Evolutionary conservation across 2,888 invertebrate species (phyloP).

Genomic region (Tridacna crocea): DNA sequence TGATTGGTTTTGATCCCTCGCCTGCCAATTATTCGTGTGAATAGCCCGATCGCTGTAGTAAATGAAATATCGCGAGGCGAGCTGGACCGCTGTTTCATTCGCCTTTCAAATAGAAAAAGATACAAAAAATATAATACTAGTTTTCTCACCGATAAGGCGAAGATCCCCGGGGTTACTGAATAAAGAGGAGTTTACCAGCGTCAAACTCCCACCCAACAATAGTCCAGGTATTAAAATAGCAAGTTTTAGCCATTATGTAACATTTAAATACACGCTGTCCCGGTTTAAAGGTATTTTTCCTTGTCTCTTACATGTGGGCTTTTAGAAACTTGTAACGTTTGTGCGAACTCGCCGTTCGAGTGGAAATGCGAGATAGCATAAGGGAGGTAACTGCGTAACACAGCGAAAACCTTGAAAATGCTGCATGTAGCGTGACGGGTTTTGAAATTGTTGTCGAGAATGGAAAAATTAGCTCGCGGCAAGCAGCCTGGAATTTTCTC

Average conservation of each 20-base stretch:
- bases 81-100: constrained; percentile 25
- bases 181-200: constrained; percentile 9
- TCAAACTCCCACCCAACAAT: background rate
- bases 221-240: background rate
- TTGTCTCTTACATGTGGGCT: background rate
- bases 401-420: no score
- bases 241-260: constrained; percentile 17
- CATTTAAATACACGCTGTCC: constrained; percentile 5
- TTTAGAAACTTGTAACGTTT: background rate
- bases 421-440: no score
- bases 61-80: constrained; percentile 48
- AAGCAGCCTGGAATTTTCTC: no score
- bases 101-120: constrained; percentile 13
- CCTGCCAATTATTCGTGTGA: constrained; percentile 61
- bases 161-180: background rate
- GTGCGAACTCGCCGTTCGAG: background rate
- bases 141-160: constrained; percentile 15
- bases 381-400: background rate
- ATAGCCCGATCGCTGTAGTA: constrained; percentile 52
- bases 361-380: background rate
- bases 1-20: constrained; percentile 70
- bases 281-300: constrained; percentile 2
- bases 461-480: no score
- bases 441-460: no score
- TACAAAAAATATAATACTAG: constrained; percentile 15